Percentiles rank a stretch among this genome's conserved stretches.
Evolutionary conservation across 2,888 invertebrate genomes (phyloP).

Genomic region (Cantharis nigra): DNA sequence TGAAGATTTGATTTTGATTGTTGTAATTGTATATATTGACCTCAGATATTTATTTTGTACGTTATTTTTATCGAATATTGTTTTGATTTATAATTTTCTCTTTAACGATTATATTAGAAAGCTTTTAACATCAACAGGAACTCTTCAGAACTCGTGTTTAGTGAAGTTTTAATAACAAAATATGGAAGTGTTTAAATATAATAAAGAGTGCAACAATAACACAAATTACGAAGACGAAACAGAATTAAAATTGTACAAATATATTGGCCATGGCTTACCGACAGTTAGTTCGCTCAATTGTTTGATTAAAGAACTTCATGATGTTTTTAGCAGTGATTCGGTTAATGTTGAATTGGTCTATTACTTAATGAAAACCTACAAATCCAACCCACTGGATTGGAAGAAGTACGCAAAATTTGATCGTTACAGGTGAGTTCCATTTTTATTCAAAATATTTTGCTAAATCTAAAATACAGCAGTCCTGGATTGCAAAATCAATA

Average conservation of each 20-base stretch:
- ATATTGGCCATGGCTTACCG: conserved; percentile 38
- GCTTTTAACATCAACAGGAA: background rate
- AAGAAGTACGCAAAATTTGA: conserved; percentile 93
- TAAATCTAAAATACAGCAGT: background rate
- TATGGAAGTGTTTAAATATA: conserved; percentile 25
- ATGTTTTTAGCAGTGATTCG: conserved; percentile 76
- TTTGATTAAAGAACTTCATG: conserved; percentile 71
- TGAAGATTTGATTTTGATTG: conserved; percentile 1
- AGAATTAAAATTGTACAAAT: conserved; percentile 24
- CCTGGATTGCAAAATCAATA: background rate
- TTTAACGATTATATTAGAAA: conserved; percentile 12
- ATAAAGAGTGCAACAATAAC: conserved; percentile 2
- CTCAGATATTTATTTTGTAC: conserved; percentile 17
- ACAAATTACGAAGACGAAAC: conserved; percentile 7
- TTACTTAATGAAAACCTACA: conserved; percentile 78
- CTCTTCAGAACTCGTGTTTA: background rate
- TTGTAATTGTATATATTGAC: conserved; percentile 20
- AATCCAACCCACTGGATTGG: conserved; percentile 91
- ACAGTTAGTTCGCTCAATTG: conserved; percentile 60
- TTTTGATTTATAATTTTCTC: conserved; percentile 20
- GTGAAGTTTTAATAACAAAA: background rate
- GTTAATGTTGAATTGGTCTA: conserved; percentile 92
- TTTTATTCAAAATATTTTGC: background rate
- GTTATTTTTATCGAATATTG: conserved; percentile 15
- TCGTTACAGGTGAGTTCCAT: conserved; percentile 73